Conservation (phyloP, 2,797 vertebrate species). For the Anolis apletophallus region DNA sequence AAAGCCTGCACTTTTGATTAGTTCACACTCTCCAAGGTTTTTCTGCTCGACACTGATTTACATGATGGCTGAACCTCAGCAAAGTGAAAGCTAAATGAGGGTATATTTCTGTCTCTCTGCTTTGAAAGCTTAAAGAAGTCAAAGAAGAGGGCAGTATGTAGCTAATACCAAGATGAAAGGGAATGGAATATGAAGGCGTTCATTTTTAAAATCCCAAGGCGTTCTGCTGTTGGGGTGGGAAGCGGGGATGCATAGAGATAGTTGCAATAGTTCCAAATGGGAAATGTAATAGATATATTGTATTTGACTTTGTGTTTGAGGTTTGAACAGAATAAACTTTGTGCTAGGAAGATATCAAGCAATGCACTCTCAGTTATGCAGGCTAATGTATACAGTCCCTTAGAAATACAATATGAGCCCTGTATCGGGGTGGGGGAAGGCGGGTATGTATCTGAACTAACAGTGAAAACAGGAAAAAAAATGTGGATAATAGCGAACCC, state of each 20-base stretch:
- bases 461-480: too few species aligned
- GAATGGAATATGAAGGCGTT: slow-evolving; percentile 60
- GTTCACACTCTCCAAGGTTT: slow-evolving; percentile 74
- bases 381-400: too few species aligned
- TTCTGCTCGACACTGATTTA: slow-evolving; percentile 76
- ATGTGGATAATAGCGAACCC: too few species aligned
- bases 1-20: slow-evolving; percentile 80
- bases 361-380: too few species aligned
- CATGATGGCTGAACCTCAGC: slow-evolving; percentile 68
- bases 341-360: background rate
- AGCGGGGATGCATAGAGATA: slow-evolving; percentile 30
- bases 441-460: too few species aligned
- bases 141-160: slow-evolving; percentile 70
- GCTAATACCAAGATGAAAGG: slow-evolving; percentile 70
- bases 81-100: slow-evolving; percentile 80
- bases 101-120: slow-evolving; percentile 72
- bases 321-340: slow-evolving; percentile 16
- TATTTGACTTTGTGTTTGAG: slow-evolving; percentile 19
- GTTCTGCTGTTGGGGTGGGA: slow-evolving; percentile 42
- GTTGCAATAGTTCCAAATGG: slow-evolving; percentile 39
- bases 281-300: slow-evolving; percentile 13
- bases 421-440: too few species aligned
- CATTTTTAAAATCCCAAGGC: slow-evolving; percentile 50
- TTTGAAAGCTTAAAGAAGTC: slow-evolving; percentile 74
- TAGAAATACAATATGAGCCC: too few species aligned